Base-by-base conservation (phyloP, 1,140 invertebrate species). In the Orussus abietinus region DNA sequence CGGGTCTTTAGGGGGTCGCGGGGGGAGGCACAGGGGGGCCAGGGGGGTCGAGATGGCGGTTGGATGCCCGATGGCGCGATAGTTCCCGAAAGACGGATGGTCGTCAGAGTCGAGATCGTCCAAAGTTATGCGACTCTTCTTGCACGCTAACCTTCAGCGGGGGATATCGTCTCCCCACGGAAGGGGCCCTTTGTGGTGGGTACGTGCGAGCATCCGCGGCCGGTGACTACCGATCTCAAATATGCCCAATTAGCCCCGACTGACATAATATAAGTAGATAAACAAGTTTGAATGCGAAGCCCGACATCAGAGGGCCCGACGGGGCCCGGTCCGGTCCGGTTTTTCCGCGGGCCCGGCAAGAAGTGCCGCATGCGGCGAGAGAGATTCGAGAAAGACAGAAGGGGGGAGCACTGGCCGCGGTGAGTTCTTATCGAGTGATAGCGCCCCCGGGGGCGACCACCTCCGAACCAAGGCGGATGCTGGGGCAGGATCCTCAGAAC, bases 251-350 rank as follows among this genome's bases (percentile, higher is more conserved):
- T 63, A 63, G 55, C 55, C 51, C 46, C 38, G 35, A 26, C 52
- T 61, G 59, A 63, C 59, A 59, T 63, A 63, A 63, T 63, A n/a
- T n/a, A 63, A 63, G 60, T 59, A 59, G 58, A 63, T 62, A 62
- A 62, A 63, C 58, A 63, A 62, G 58, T 53, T 42, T 33, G 42
- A 51, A 53, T 46, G 26, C 49, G n/a, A n/a, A n/a, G n/a, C n/a
- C n/a, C n/a, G n/a, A n/a, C n/a, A n/a, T n/a, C n/a, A n/a, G n/a
- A n/a, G n/a, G n/a, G n/a, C n/a, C n/a, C n/a, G n/a, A n/a, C n/a
- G n/a, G n/a, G n/a, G n/a, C n/a, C n/a, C n/a, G n/a, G n/a, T n/a
- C n/a, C n/a, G n/a, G n/a, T n/a, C n/a, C n/a, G n/a, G n/a, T n/a
- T n/a, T n/a, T n/a, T n/a, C n/a, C n/a, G n/a, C n/a, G n/a, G n/a